These are phyloP conservation scores for Conger conger DNA, from an alignment of 2,113 vertebrate genomes.

Conservation along the genomic window DNA sequence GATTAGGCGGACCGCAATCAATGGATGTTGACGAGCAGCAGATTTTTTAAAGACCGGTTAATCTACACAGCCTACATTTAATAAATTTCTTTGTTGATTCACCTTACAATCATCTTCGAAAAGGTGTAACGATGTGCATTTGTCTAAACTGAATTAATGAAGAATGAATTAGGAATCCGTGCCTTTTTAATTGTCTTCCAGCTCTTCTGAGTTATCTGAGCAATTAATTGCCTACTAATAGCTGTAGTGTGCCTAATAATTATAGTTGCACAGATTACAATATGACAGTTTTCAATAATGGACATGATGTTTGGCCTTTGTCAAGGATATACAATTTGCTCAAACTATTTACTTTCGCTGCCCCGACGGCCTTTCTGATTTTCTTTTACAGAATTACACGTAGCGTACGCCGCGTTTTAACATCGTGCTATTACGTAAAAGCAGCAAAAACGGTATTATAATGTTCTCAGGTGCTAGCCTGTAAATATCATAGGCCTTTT, in stretches of 20 bases:
- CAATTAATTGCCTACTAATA: background rate
- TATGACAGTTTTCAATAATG: background rate
- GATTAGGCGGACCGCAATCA: conserved; percentile 89
- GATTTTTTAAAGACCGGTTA: conserved; percentile 78
- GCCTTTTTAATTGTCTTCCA: background rate
- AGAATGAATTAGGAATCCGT: background rate
- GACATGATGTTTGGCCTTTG: background rate
- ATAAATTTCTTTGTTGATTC: conserved; percentile 47
- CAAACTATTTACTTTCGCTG: background rate
- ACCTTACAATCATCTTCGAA: background rate
- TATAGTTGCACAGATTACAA: background rate
- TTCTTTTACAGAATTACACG: background rate
- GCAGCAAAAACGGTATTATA: background rate
- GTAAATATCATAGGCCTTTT: background rate
- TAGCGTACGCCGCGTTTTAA: background rate
- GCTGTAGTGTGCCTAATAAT: background rate
- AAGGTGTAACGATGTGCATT: background rate
- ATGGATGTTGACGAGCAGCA: conserved; percentile 80
- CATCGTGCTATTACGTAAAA: background rate
- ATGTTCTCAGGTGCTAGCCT: conserved; percentile 1
- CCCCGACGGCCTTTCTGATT: background rate
- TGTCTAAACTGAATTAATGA: background rate
- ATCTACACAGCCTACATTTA: conserved; percentile 73
- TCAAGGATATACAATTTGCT: background rate
- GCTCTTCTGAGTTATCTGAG: background rate